These are phyloP conservation scores for Oeneis ivallda DNA, from an alignment of 2,888 invertebrate species.

Conservation along the genomic window DNA sequence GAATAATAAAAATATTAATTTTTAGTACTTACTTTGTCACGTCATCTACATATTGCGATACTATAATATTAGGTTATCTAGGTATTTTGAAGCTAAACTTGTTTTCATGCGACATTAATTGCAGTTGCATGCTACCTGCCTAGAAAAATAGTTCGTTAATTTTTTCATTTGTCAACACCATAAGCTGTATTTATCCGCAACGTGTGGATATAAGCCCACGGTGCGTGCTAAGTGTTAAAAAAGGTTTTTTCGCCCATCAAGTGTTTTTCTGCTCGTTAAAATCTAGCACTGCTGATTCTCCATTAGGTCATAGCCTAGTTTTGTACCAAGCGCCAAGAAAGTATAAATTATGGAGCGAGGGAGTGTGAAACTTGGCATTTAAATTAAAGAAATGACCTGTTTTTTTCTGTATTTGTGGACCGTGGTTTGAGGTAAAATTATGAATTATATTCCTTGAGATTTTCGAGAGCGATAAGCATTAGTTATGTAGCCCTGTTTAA, in stretches of 20 bases:
- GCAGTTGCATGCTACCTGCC: not conserved
- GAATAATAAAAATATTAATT: not conserved
- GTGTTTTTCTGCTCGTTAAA: slow-evolving; percentile 36
- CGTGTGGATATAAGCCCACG: slow-evolving; percentile 28
- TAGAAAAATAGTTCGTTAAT: not conserved
- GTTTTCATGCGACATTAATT: not conserved
- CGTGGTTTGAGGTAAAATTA: slow-evolving; percentile 14
- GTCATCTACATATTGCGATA: not conserved
- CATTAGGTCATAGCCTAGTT: slow-evolving; percentile 40
- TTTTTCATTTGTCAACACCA: not conserved
- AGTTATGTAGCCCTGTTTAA: not conserved
- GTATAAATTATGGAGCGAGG: slow-evolving; percentile 30
- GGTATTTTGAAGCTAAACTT: not conserved
- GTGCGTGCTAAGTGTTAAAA: slow-evolving; percentile 30
- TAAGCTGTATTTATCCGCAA: slow-evolving; percentile 30
- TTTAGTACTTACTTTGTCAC: not conserved
- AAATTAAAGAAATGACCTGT: slow-evolving; percentile 34
- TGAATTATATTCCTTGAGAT: slow-evolving; percentile 14
- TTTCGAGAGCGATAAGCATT: slow-evolving; percentile 4
- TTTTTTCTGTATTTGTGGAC: slow-evolving; percentile 19
- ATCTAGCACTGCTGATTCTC: slow-evolving; percentile 37
- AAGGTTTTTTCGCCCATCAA: slow-evolving; percentile 25
- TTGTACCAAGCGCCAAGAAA: slow-evolving; percentile 32
- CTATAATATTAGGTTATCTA: not conserved
- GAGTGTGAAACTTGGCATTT: slow-evolving; percentile 33